A percentile compares a stretch with the other conserved stretches of the same genome.
These are phyloP conservation scores for Sturnira hondurensis DNA, from an alignment of 2,113 vertebrate species.

Conservation along the genomic window DNA sequence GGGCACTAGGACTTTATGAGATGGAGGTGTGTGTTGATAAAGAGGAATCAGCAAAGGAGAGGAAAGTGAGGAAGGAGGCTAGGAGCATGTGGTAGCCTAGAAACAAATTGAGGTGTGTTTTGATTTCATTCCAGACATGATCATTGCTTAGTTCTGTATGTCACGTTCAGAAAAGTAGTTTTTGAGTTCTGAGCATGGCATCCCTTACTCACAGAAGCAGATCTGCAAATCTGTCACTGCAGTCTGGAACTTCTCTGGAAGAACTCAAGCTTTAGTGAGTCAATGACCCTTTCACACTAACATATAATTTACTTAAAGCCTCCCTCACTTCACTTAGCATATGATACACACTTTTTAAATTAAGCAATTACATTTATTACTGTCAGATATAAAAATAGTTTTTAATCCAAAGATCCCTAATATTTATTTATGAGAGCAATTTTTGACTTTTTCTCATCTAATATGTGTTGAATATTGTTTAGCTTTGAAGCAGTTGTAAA, in stretches of 20 bases:
- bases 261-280: background rate
- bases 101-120: background rate
- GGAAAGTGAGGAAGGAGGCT: background rate
- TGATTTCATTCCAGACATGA: background rate
- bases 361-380: background rate
- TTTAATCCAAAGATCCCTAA: background rate
- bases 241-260: background rate
- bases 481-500: background rate
- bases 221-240: background rate
- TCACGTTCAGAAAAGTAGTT: background rate
- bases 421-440: background rate
- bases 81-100: background rate
- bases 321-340: background rate
- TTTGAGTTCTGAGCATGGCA: background rate
- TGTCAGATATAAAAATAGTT: background rate
- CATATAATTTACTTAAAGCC: background rate
- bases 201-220: background rate
- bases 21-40: background rate
- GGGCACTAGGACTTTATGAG: background rate
- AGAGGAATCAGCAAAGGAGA: background rate
- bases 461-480: background rate
- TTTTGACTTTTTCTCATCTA: background rate
- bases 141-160: background rate
- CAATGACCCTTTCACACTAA: background rate
- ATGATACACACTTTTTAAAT: background rate